Percentiles rank a stretch among this genome's conserved stretches.
Conservation (phyloP, 1,140 invertebrate species). For the Drosophila sproati region DNA sequence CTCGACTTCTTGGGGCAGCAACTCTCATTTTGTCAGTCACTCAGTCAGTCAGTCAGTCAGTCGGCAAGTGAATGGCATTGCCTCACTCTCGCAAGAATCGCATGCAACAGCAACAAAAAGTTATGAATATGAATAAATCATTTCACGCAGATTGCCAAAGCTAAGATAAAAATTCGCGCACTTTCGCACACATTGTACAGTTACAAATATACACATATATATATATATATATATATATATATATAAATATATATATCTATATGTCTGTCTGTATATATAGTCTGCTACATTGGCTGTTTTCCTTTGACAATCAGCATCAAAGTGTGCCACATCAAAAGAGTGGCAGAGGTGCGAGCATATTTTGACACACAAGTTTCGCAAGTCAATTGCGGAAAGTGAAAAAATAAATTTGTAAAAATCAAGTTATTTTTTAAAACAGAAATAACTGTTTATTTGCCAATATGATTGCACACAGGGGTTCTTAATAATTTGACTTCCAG, state of each 20-base stretch:
- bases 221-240: background rate
- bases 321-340: constrained; percentile 1
- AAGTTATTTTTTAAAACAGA: constrained; percentile 8
- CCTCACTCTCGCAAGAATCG: constrained; percentile 24
- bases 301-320: constrained; percentile 53
- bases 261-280: background rate
- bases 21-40: constrained; percentile 56
- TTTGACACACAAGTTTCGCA: constrained; percentile 25
- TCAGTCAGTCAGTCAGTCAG: constrained; percentile 51
- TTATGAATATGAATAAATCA: constrained; percentile 82
- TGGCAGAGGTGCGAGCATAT: constrained; percentile 14
- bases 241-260: background rate
- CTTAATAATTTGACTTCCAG: too few relatives aligned
- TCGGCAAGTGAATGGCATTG: constrained; percentile 52
- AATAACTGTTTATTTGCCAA: too few relatives aligned
- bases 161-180: constrained; percentile 68
- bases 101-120: constrained; percentile 56
- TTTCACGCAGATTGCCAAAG: constrained; percentile 79
- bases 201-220: constrained; percentile 2
- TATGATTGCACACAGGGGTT: too few relatives aligned
- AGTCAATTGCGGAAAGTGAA: constrained; percentile 17
- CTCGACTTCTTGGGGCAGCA: background rate
- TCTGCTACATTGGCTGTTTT: background rate
- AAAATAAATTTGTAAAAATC: constrained; percentile 26
- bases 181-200: constrained; percentile 33